Conservation (phyloP, 2,888 invertebrate species). For the Amiota communis region DNA sequence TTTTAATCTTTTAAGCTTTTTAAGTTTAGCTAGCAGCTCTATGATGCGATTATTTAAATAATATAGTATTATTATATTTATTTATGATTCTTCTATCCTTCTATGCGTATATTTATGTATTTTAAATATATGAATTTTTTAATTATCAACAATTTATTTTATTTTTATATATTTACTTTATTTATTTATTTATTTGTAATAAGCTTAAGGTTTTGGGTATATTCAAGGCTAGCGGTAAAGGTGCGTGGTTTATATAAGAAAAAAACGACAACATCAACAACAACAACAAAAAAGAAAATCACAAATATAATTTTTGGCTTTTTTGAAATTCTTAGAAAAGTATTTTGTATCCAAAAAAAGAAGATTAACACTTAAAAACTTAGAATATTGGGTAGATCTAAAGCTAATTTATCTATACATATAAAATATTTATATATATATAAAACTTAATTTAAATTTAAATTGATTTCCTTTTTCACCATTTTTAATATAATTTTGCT, state of each 20-base stretch:
- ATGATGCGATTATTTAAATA: conserved; percentile 27
- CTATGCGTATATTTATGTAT: neutral
- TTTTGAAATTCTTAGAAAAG: neutral
- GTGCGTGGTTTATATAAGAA: conserved; percentile 53
- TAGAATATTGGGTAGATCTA: too few relatives aligned
- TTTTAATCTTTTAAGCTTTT: neutral
- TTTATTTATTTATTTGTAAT: conserved; percentile 46
- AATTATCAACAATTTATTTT: neutral
- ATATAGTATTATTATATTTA: conserved; percentile 28
- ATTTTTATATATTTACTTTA: conserved; percentile 28
- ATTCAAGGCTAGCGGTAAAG: conserved; percentile 64
- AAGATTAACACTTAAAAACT: too few relatives aligned
- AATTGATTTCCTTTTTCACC: neutral
- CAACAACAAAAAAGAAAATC: conserved; percentile 35
- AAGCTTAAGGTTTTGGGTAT: conserved; percentile 65
- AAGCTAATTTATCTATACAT: too few relatives aligned
- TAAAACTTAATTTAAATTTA: too few relatives aligned
- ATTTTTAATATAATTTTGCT: conserved; percentile 57
- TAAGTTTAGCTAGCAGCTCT: conserved; percentile 23
- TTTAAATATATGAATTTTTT: neutral
- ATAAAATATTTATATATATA: too few relatives aligned
- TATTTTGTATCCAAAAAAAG: too few relatives aligned
- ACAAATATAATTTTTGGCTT: neutral
- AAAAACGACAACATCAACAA: neutral
- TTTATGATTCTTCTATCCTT: conserved; percentile 33